These are phyloP conservation scores for Cephus pygmeus DNA, from an alignment of 2,888 invertebrate species.

Conservation along the genomic window DNA sequence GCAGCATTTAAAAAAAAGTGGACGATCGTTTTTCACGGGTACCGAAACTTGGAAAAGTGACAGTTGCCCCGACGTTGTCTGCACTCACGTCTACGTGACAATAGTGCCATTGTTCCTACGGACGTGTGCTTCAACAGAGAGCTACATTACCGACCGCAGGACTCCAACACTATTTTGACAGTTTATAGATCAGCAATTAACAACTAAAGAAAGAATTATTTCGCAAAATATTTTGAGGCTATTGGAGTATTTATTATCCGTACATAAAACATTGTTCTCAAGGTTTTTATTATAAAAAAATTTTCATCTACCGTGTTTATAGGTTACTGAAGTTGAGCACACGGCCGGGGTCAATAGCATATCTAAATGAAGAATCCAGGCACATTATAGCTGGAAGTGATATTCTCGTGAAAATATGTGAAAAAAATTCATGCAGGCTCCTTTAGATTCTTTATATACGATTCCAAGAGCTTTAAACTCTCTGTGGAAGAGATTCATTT, in stretches of 20 bases:
- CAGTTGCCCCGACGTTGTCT: constrained; percentile 54
- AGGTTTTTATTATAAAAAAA: neutral
- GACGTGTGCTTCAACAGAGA: neutral
- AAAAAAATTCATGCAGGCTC: neutral
- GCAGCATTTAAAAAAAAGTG: constrained; percentile 45
- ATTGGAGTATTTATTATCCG: neutral
- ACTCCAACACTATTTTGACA: neutral
- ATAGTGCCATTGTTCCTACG: constrained; percentile 19
- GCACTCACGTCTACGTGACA: constrained; percentile 41
- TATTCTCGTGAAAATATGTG: neutral
- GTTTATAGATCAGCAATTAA: neutral
- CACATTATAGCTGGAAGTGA: neutral
- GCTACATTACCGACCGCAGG: neutral
- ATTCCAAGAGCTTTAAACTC: neutral
- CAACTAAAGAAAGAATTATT: neutral
- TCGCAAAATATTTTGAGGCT: neutral
- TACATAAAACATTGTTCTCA: neutral
- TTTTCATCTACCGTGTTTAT: neutral
- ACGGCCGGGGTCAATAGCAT: neutral
- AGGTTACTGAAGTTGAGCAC: neutral
- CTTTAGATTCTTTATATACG: neutral
- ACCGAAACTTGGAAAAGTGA: constrained; percentile 49
- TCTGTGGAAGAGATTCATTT: neutral
- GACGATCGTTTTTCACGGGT: neutral
- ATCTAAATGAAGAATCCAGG: neutral